Evolutionary conservation across 2,888 invertebrate species (phyloP).

Genomic region (Drosophila incognita): DNA sequence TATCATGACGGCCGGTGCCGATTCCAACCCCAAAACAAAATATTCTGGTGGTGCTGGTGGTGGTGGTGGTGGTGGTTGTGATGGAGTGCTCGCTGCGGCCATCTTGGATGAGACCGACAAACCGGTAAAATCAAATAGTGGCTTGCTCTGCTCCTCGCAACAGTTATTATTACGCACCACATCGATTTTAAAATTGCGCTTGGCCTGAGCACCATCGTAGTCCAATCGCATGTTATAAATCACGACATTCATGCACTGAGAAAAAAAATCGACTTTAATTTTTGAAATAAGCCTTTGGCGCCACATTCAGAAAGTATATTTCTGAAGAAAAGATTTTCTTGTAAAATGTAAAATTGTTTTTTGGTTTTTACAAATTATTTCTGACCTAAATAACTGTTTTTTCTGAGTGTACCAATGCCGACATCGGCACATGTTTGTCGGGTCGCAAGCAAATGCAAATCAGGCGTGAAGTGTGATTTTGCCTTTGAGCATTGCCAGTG

Average conservation of each 20-base stretch:
- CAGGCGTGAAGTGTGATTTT: slow-evolving; percentile 76
- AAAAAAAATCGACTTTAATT: not conserved
- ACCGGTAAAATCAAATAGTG: slow-evolving; percentile 35
- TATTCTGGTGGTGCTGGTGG: slow-evolving; percentile 17
- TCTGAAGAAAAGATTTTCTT: not conserved
- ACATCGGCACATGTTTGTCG: slow-evolving; percentile 12
- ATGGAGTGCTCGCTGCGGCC: slow-evolving; percentile 46
- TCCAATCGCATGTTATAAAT: slow-evolving; percentile 55
- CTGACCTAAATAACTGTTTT: no score
- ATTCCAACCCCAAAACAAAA: slow-evolving; percentile 14
- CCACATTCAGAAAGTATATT: no score
- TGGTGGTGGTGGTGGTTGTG: slow-evolving; percentile 11
- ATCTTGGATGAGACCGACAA: slow-evolving; percentile 49
- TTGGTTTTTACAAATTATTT: no score
- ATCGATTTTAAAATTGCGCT: not conserved
- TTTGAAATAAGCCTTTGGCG: not conserved
- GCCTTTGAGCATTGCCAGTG: slow-evolving; percentile 41
- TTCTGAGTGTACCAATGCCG: not conserved
- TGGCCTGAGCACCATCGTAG: not conserved
- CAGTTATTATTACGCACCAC: not conserved
- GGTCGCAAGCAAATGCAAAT: slow-evolving; percentile 74
- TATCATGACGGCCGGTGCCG: slow-evolving; percentile 78
- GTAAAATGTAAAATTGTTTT: no score
- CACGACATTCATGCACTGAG: slow-evolving; percentile 18
- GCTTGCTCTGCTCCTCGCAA: slow-evolving; percentile 7